These are phyloP conservation scores for Drosophila prolongata DNA, from an alignment of 2,888 invertebrate species.

Conservation along the genomic window DNA sequence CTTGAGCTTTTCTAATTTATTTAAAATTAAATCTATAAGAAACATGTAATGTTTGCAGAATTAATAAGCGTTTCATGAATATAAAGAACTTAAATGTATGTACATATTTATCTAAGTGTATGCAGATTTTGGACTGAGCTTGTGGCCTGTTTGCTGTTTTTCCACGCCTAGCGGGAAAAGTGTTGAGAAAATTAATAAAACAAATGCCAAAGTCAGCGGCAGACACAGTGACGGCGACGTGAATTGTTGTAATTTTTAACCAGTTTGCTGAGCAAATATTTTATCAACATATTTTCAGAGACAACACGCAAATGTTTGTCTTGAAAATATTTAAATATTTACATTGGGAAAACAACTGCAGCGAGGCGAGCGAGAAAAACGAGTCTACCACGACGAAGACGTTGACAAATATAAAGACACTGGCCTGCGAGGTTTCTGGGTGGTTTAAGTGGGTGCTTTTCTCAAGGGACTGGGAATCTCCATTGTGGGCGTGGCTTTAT, in stretches of 20 bases:
- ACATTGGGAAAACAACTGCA: constrained; percentile 81
- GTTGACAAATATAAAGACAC: constrained; percentile 26
- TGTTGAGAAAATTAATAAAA: constrained; percentile 71
- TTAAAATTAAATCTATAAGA: no score
- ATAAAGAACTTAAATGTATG: no score
- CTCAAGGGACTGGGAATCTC: background rate
- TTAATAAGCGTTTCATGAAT: no score
- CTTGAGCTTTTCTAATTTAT: no score
- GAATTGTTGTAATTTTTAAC: constrained; percentile 77
- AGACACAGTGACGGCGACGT: constrained; percentile 17
- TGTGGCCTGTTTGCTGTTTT: constrained; percentile 61
- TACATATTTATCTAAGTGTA: background rate
- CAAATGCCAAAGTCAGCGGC: constrained; percentile 70
- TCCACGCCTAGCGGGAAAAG: constrained; percentile 65
- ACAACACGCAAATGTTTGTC: constrained; percentile 82
- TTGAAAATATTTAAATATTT: constrained; percentile 84
- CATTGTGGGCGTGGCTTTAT: constrained; percentile 17
- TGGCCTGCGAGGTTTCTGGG: constrained; percentile 1
- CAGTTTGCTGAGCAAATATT: constrained; percentile 81
- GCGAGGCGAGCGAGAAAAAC: constrained; percentile 33
- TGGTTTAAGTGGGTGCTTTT: constrained; percentile 4
- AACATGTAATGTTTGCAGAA: no score
- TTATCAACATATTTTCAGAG: constrained; percentile 82
- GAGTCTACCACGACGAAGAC: constrained; percentile 38
- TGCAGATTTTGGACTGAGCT: constrained; percentile 2